These are phyloP conservation scores for Halichoerus grypus DNA, from an alignment of 2,113 vertebrate species.

Conservation along the genomic window DNA sequence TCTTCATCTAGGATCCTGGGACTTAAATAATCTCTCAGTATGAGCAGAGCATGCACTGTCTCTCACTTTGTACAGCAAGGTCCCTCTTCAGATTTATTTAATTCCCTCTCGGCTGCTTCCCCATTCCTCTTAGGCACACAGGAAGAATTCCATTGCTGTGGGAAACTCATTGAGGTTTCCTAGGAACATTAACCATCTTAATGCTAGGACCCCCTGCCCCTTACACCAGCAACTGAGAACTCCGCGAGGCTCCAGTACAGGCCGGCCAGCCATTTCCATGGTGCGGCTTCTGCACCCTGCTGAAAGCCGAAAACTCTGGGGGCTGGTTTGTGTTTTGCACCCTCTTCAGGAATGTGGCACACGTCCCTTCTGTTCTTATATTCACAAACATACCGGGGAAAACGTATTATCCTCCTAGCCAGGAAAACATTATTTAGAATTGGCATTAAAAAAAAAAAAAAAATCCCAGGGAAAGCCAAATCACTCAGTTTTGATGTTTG, in stretches of 20 bases:
- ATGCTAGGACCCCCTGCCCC: background rate
- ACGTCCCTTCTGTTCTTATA: background rate
- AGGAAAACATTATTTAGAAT: slow-evolving; percentile 4
- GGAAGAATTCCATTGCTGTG: background rate
- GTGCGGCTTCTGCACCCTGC: fast-evolving
- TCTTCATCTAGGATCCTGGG: background rate
- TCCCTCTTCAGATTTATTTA: background rate
- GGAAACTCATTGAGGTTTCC: background rate
- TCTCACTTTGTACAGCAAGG: background rate
- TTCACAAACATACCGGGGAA: background rate
- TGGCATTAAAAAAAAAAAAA: background rate
- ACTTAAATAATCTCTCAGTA: background rate
- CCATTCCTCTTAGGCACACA: background rate
- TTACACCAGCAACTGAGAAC: background rate
- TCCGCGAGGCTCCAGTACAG: background rate
- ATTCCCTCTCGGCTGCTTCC: background rate
- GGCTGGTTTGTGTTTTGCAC: background rate
- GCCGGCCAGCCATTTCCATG: background rate
- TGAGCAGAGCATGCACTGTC: background rate
- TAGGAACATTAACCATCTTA: background rate
- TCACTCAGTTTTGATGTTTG: background rate
- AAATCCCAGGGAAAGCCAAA: background rate
- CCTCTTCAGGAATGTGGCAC: background rate
- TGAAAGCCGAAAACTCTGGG: background rate
- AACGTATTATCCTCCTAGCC: background rate